Percentiles rank a stretch among this genome's conserved stretches.
phyloP scores from a whole-genome alignment of 2,888 invertebrate genomes.

The Hanleya hanleyi region DNA sequence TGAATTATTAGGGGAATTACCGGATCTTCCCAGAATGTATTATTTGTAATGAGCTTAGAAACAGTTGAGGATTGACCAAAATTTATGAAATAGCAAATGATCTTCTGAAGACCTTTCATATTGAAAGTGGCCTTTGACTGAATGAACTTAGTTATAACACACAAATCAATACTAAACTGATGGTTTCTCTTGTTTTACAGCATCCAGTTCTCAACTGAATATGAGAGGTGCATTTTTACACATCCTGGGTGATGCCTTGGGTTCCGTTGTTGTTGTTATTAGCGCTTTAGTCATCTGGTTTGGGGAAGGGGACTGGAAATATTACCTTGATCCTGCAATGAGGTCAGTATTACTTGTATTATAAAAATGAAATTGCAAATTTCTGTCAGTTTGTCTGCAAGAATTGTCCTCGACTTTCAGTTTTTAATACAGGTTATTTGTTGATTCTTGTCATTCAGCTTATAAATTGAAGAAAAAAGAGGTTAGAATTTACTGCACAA shows the following conservation, averaged over 20 bases:
- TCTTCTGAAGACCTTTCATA: too few relatives aligned
- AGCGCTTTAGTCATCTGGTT: constrained; percentile 84
- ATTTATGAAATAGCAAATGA: too few relatives aligned
- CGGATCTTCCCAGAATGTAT: too few relatives aligned
- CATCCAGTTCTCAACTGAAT: constrained; percentile 90
- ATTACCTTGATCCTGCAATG: constrained; percentile 95
- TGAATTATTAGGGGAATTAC: too few relatives aligned
- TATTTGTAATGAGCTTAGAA: too few relatives aligned
- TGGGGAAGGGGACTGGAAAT: constrained; percentile 79
- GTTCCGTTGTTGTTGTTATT: constrained; percentile 92
- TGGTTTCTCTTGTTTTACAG: too few relatives aligned
- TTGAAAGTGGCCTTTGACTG: too few relatives aligned
- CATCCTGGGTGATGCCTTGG: constrained; percentile 96
- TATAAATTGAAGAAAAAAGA: not conserved
- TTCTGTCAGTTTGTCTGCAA: not conserved
- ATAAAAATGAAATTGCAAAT: not conserved
- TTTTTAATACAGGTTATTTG: not conserved
- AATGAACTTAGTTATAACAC: too few relatives aligned
- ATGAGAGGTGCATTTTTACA: constrained; percentile 99
- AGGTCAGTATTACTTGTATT: constrained; percentile 66
- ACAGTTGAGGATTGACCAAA: too few relatives aligned
- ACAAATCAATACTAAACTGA: too few relatives aligned
- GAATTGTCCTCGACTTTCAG: not conserved
- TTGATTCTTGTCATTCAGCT: not conserved
- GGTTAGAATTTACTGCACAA: too few relatives aligned